Evolutionary conservation across 2,797 vertebrate genomes (phyloP).

Genomic region (Cuniculus paca): DNA sequence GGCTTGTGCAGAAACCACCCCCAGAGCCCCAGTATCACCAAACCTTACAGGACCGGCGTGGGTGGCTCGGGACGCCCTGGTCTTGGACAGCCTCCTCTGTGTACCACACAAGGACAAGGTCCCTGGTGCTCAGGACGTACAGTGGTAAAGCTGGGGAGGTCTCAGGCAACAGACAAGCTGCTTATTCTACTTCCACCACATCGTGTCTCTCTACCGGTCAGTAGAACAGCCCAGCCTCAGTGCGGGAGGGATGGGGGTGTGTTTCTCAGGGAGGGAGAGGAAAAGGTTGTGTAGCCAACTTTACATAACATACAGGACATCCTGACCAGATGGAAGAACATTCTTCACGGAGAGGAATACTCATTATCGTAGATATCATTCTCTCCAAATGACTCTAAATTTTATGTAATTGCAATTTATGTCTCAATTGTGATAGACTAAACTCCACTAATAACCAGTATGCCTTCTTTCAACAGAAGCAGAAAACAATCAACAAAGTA

Average conservation of each 20-base stretch:
- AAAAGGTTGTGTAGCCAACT: background rate
- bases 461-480: background rate
- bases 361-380: rapidly evolving
- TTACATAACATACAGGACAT: rapidly evolving
- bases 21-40: rapidly evolving
- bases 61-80: background rate
- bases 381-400: background rate
- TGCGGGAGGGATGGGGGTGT: background rate
- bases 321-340: rapidly evolving
- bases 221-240: background rate
- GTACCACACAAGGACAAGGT: too few relatives aligned
- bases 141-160: rapidly evolving
- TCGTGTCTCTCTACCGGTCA: too few relatives aligned
- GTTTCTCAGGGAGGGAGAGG: rapidly evolving
- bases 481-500: background rate
- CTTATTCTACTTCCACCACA: rapidly evolving
- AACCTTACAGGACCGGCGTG: rapidly evolving
- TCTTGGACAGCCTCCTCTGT: background rate
- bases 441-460: background rate
- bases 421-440: background rate
- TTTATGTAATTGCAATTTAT: background rate
- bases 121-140: background rate
- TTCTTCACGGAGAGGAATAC: background rate
- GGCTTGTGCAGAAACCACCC: rapidly evolving
- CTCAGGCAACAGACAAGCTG: rapidly evolving